phyloP scores from a whole-genome alignment of 2,888 invertebrate species.

The Pollenia angustigena region DNA sequence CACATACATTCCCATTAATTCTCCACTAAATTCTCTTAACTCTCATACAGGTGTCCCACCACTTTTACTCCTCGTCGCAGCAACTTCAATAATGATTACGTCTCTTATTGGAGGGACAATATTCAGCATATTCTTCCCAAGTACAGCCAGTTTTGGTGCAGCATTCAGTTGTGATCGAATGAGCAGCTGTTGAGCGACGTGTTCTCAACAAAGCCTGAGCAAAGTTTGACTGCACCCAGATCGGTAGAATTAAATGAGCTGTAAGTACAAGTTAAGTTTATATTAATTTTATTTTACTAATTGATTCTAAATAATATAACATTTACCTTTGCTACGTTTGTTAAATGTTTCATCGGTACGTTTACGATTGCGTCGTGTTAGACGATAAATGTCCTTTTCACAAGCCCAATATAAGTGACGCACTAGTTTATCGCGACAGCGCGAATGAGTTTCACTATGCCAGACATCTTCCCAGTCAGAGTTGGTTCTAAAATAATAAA shows the following conservation, averaged over 20 bases:
- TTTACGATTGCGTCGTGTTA: conserved; percentile 84
- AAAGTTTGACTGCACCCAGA: conserved; percentile 83
- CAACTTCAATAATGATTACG: conserved; percentile 79
- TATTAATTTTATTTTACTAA: neutral
- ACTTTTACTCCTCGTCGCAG: neutral
- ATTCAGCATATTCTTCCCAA: conserved; percentile 88
- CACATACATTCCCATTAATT: conserved; percentile 2
- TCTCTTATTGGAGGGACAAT: conserved; percentile 86
- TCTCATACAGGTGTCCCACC: neutral
- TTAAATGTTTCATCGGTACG: conserved; percentile 74
- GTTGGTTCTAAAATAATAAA: conserved; percentile 83
- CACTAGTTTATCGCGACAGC: conserved; percentile 86
- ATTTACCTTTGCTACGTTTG: conserved; percentile 73
- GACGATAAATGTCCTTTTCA: conserved; percentile 87
- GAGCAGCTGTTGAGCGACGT: conserved; percentile 78
- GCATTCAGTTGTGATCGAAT: conserved; percentile 86
- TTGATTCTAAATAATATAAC: neutral
- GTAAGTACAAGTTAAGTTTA: conserved; percentile 24
- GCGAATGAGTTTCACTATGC: conserved; percentile 86
- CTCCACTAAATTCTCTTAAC: neutral
- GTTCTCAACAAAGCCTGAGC: conserved; percentile 81
- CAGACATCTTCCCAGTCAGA: conserved; percentile 87
- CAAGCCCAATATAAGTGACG: conserved; percentile 87
- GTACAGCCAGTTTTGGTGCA: conserved; percentile 86
- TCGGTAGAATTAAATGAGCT: conserved; percentile 73